Evolutionary conservation across 2,888 invertebrate species (phyloP).

Genomic region (Sthenelais limicola): DNA sequence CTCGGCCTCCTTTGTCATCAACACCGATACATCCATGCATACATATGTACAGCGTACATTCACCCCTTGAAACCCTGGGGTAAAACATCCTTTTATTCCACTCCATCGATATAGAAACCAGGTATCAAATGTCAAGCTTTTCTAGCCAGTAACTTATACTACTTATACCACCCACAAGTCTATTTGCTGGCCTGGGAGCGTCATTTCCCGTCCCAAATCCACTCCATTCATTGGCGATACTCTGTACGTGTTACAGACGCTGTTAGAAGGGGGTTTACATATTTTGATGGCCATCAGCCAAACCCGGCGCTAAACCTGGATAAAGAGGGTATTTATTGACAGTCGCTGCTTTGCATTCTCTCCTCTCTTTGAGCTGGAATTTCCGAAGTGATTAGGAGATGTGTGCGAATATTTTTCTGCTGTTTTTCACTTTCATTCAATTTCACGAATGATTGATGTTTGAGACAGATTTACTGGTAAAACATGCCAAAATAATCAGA

Average conservation of each 20-base stretch:
- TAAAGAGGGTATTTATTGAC: neutral
- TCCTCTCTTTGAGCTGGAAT: too few relatives aligned
- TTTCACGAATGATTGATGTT: too few relatives aligned
- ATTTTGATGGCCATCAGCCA: neutral
- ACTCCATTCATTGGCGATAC: neutral
- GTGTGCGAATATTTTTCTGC: too few relatives aligned
- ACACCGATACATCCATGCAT: too few relatives aligned
- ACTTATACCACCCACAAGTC: neutral
- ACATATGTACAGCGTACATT: too few relatives aligned
- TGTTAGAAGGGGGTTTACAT: neutral
- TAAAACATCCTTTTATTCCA: neutral
- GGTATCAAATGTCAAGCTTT: conserved; percentile 3
- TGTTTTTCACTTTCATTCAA: too few relatives aligned
- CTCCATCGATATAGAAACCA: neutral
- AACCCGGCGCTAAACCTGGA: conserved; percentile 4
- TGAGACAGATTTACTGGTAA: too few relatives aligned
- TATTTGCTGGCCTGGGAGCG: neutral
- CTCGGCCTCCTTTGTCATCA: too few relatives aligned
- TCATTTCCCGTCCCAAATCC: conserved; percentile 17
- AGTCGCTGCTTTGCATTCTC: too few relatives aligned
- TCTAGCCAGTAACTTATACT: conserved; percentile 16
- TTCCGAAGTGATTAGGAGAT: too few relatives aligned
- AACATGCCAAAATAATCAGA: too few relatives aligned
- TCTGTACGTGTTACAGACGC: neutral
- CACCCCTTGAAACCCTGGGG: too few relatives aligned